These are phyloP conservation scores for Ciona savignyi DNA, from an alignment of 23 tunicate species.

Conservation along the genomic window DNA sequence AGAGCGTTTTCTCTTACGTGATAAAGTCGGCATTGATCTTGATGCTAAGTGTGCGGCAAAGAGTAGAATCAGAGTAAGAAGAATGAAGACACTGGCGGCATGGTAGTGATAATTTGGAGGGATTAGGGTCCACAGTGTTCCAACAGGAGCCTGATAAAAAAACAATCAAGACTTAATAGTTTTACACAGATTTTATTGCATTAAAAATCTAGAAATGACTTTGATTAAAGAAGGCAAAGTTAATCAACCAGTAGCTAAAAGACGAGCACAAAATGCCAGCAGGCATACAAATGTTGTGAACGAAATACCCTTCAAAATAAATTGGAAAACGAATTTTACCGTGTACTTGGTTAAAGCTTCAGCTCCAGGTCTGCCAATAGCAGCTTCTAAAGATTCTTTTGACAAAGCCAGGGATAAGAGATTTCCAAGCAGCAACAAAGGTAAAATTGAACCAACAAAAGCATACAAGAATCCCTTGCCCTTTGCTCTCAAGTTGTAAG, in stretches of 20 bases:
- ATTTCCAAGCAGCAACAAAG: conserved; percentile 48
- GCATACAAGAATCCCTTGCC: conserved; percentile 41
- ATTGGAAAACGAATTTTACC: too few relatives aligned
- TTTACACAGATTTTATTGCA: too few relatives aligned
- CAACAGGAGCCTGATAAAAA: conserved; percentile 40
- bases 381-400: conserved; percentile 25
- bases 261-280: not conserved
- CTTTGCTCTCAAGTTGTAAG: conserved; percentile 56
- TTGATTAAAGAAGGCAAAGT: not conserved
- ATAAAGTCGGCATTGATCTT: conserved; percentile 42
- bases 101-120: conserved; percentile 49
- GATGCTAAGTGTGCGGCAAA: conserved; percentile 46
- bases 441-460: conserved; percentile 33
- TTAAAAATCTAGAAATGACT: not conserved
- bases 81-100: conserved; percentile 17
- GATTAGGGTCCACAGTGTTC: conserved; percentile 47
- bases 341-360: conserved; percentile 43
- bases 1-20: conserved; percentile 41
- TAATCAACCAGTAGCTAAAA: too few relatives aligned
- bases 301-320: not conserved
- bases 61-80: conserved; percentile 46
- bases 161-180: not conserved
- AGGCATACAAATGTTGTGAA: not conserved
- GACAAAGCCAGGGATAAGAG: conserved; percentile 41
- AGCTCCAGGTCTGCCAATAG: conserved; percentile 33